Percentiles rank a stretch among this genome's conserved stretches.
Evolutionary conservation across 1,140 invertebrate species (phyloP).

Genomic region (Drosophila nasuta): DNA sequence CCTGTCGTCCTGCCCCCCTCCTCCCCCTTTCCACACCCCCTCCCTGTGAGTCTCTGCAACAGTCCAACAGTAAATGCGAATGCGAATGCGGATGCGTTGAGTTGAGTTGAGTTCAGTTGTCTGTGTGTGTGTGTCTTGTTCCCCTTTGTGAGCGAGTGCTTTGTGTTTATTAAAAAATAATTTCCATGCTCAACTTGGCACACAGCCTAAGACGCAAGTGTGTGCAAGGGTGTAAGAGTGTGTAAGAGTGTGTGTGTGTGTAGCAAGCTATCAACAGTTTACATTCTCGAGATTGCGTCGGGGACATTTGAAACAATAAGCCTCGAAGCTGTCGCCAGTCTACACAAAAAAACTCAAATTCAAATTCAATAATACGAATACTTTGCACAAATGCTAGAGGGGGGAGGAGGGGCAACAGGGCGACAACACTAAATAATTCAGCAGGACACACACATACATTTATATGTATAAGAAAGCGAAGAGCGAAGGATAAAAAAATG

Average conservation of each 20-base stretch:
- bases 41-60: background rate
- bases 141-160: conserved; percentile 53
- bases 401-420: conserved; percentile 13
- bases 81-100: conserved; percentile 17
- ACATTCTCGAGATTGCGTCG: conserved; percentile 56
- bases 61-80: conserved; percentile 26
- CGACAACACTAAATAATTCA: conserved; percentile 82
- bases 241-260: conserved; percentile 17
- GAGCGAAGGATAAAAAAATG: conserved; percentile 61
- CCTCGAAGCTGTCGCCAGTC: conserved; percentile 53
- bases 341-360: conserved; percentile 57
- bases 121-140: background rate
- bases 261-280: conserved; percentile 47
- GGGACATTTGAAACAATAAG: conserved; percentile 80
- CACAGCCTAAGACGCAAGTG: conserved; percentile 42
- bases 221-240: conserved; percentile 13
- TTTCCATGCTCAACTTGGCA: conserved; percentile 78
- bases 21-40: background rate
- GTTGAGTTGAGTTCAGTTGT: too few relatives aligned
- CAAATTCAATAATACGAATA: conserved; percentile 81
- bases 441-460: conserved; percentile 5
- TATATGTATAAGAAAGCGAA: background rate
- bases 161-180: conserved; percentile 84
- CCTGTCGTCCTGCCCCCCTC: background rate
- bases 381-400: conserved; percentile 19